Percentiles rank a stretch among this genome's conserved stretches.
These are phyloP conservation scores for Sturmia bella DNA, from an alignment of 2,888 invertebrate species.

Conservation along the genomic window DNA sequence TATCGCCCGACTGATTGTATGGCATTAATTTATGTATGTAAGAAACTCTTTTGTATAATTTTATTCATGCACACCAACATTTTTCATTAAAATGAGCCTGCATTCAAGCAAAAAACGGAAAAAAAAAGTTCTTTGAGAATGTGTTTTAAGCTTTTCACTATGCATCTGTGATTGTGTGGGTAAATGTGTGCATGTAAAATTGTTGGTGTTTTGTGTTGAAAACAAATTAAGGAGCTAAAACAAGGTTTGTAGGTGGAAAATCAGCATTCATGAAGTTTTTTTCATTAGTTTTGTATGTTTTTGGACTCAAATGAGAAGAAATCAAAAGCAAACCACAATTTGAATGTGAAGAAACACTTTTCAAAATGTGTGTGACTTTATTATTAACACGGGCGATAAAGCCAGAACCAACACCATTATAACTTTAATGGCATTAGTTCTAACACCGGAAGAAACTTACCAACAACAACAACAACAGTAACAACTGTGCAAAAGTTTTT, in stretches of 20 bases:
- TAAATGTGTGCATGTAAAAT: neutral
- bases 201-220: constrained; percentile 29
- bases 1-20: constrained; percentile 24
- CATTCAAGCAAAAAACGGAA: constrained; percentile 10
- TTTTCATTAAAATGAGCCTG: constrained; percentile 29
- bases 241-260: constrained; percentile 67
- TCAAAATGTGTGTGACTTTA: neutral
- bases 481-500: neutral
- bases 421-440: constrained; percentile 33
- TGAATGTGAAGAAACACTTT: constrained; percentile 4
- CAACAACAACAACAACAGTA: neutral
- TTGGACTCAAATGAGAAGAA: constrained; percentile 17
- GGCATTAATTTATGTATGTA: constrained; percentile 43
- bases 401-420: neutral
- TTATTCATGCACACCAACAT: constrained; percentile 19
- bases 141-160: neutral
- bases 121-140: neutral
- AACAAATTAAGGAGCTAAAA: constrained; percentile 60
- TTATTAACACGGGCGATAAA: constrained; percentile 9
- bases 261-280: constrained; percentile 58
- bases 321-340: constrained; percentile 49
- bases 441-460: constrained; percentile 56
- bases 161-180: no score
- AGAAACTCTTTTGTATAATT: constrained; percentile 32
- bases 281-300: constrained; percentile 41